phyloP scores from a whole-genome alignment of 2,113 vertebrate genomes.

The Donacobius atricapilla region DNA sequence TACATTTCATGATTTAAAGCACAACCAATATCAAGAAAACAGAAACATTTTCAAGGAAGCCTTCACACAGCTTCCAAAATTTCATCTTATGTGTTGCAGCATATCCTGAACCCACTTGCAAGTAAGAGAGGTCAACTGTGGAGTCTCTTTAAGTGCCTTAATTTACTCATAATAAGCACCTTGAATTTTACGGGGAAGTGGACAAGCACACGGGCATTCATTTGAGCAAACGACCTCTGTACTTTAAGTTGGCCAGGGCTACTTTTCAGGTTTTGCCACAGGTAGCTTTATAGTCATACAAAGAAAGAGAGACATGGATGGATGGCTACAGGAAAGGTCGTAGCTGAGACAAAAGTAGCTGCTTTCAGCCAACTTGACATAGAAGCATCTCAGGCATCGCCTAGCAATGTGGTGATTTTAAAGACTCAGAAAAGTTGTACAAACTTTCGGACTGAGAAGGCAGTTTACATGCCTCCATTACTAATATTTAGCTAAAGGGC shows the following conservation, averaged over 20 bases:
- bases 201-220: not conserved
- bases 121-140: not conserved
- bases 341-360: not conserved
- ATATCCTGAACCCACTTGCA: not conserved
- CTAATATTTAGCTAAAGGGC: not conserved
- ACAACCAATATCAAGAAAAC: not conserved
- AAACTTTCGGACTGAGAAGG: not conserved
- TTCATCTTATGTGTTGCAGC: not conserved
- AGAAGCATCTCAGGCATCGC: not conserved
- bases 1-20: not conserved
- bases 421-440: not conserved
- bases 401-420: not conserved
- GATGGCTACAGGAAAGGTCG: not conserved
- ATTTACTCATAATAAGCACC: not conserved
- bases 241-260: not conserved
- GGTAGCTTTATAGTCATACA: not conserved
- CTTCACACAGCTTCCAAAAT: not conserved
- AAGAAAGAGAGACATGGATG: not conserved
- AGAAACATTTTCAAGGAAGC: not conserved
- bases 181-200: not conserved
- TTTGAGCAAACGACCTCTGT: not conserved
- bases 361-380: not conserved
- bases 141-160: not conserved
- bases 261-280: not conserved
- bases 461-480: not conserved